Percentiles rank a stretch among this genome's conserved stretches.
These are phyloP conservation scores for Helicoverpa armigera DNA, from an alignment of 1,140 invertebrate genomes.

Conservation along the genomic window DNA sequence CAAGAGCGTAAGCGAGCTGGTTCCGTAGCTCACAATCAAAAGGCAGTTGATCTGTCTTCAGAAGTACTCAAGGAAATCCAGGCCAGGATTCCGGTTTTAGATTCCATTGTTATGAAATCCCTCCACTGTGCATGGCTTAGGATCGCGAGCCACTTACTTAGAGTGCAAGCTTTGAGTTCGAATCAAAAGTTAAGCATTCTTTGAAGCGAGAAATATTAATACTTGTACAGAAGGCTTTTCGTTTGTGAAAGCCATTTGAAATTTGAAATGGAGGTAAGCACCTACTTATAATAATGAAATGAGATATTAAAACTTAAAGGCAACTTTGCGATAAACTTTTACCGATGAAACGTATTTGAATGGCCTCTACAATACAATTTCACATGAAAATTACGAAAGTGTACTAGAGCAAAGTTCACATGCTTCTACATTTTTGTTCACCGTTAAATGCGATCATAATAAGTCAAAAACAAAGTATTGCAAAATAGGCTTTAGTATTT, in stretches of 20 bases:
- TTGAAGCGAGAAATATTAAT: neutral
- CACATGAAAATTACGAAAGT: neutral
- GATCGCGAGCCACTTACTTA: constrained; percentile 12
- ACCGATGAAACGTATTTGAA: too few species aligned
- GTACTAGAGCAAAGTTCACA: neutral
- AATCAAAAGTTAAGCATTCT: neutral
- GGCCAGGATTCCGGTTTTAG: constrained; percentile 7
- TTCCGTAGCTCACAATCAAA: constrained; percentile 10
- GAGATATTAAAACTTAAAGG: neutral
- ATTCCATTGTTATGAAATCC: constrained; percentile 35
- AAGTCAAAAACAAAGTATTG: constrained; percentile 27
- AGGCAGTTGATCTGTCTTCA: constrained; percentile 7
- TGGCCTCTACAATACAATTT: neutral
- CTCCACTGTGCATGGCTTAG: neutral
- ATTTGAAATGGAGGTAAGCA: too few species aligned
- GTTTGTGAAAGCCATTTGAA: too few species aligned
- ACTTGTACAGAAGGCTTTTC: neutral
- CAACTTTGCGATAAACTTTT: too few species aligned
- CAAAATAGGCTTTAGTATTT: constrained; percentile 33
- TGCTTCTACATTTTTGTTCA: constrained; percentile 21
- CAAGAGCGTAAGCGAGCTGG: neutral
- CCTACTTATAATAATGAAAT: too few species aligned
- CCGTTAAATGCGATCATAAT: constrained; percentile 23
- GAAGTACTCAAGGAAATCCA: constrained; percentile 4
- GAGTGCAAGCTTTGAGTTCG: constrained; percentile 6